phyloP scores from a whole-genome alignment of 2,797 vertebrate genomes.

The Oryzias sinensis region DNA sequence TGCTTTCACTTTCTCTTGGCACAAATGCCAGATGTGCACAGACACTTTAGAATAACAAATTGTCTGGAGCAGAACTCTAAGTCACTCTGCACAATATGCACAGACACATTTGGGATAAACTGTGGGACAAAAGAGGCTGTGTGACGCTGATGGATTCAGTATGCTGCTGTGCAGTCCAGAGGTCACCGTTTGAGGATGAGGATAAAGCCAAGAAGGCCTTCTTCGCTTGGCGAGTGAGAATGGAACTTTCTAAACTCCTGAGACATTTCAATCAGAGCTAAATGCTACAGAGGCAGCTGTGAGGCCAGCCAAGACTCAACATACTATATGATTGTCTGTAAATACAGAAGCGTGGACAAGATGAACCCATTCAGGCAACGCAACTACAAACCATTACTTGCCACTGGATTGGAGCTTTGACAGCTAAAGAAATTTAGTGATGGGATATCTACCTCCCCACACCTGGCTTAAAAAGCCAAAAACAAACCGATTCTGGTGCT shows the following conservation, averaged over 20 bases:
- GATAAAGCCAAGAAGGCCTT: constrained; percentile 34
- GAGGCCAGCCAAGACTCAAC: constrained; percentile 65
- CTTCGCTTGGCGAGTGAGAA: constrained; percentile 50
- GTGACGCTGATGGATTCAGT: constrained; percentile 51
- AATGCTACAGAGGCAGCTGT: constrained; percentile 46
- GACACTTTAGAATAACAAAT: no score
- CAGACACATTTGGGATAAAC: constrained; percentile 10
- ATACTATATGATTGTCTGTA: constrained; percentile 67
- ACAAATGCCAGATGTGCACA: no score
- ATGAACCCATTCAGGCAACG: constrained; percentile 67
- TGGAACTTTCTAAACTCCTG: constrained; percentile 56
- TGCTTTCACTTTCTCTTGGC: no score
- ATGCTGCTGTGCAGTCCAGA: constrained; percentile 49
- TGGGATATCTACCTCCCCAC: constrained; percentile 41
- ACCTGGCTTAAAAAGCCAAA: background rate
- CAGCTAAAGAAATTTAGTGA: constrained; percentile 71
- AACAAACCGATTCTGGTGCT: no score
- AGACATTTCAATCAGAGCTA: constrained; percentile 62
- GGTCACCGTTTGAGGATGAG: constrained; percentile 39
- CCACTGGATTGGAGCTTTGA: constrained; percentile 69
- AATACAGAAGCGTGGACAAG: constrained; percentile 67
- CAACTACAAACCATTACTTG: constrained; percentile 78
- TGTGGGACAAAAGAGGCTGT: constrained; percentile 7
- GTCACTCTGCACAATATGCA: constrained; percentile 6
- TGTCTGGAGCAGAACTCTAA: background rate